These are phyloP conservation scores for Pavo muticus DNA, from an alignment of 2,113 vertebrate genomes.

Conservation along the genomic window DNA sequence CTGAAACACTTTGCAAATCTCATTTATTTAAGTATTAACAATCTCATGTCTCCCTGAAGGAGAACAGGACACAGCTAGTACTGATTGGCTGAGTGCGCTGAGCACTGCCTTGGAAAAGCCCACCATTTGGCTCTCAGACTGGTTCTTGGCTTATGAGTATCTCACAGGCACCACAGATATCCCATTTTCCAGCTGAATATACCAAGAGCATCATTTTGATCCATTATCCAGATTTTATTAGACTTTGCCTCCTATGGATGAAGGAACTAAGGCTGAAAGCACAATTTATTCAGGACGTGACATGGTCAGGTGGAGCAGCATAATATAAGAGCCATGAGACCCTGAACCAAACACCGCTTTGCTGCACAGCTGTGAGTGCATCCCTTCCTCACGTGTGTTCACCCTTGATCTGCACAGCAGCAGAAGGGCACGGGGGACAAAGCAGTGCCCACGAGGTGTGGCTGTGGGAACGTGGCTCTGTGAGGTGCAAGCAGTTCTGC, in stretches of 20 bases:
- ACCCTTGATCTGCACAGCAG: neutral
- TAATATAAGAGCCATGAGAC: neutral
- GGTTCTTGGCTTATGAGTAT: neutral
- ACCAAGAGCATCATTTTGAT: neutral
- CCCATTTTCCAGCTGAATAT: neutral
- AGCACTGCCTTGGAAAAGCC: neutral
- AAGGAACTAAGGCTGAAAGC: neutral
- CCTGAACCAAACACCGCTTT: neutral
- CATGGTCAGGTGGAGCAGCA: neutral
- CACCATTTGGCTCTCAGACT: neutral
- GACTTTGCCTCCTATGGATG: neutral
- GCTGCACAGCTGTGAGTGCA: neutral
- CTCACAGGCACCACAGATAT: neutral
- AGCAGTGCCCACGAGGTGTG: neutral
- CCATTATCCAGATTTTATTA: neutral
- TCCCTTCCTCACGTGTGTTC: accelerated
- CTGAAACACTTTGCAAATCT: neutral
- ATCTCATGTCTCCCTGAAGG: neutral
- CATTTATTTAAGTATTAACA: neutral
- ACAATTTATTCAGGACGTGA: neutral
- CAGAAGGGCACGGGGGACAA: accelerated
- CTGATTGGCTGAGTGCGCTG: neutral
- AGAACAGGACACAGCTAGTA: neutral
- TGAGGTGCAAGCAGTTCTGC: neutral
- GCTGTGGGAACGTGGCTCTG: neutral